Conservation (phyloP, 2,888 invertebrate species). For the Enchytraeus crypticus region DNA sequence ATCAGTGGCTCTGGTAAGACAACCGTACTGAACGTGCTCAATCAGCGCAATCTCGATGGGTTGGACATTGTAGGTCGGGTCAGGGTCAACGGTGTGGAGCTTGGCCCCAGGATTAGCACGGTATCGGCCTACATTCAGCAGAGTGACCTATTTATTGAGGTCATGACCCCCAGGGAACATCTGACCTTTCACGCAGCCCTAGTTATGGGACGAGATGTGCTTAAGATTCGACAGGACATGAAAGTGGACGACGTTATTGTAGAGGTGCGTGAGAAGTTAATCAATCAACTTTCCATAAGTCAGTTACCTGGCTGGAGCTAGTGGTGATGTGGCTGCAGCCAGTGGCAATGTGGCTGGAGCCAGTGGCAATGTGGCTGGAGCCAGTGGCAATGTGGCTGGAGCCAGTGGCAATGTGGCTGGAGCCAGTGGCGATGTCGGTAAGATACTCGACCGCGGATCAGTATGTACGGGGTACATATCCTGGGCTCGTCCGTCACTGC, state of each 20-base stretch:
- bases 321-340: too few relatives aligned
- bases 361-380: too few relatives aligned
- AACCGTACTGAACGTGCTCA: slow-evolving; percentile 78
- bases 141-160: slow-evolving; percentile 83
- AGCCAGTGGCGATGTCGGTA: too few relatives aligned
- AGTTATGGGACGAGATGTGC: slow-evolving; percentile 35
- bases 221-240: slow-evolving; percentile 29
- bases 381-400: too few relatives aligned
- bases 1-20: slow-evolving; percentile 80
- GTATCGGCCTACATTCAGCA: slow-evolving; percentile 80
- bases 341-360: too few relatives aligned
- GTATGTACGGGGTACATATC: too few relatives aligned
- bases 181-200: slow-evolving; percentile 66
- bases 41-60: slow-evolving; percentile 61
- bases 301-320: too few relatives aligned
- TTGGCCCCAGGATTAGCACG: slow-evolving; percentile 47
- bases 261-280: too few relatives aligned
- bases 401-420: too few relatives aligned
- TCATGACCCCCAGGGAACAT: slow-evolving; percentile 79
- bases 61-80: slow-evolving; percentile 40
- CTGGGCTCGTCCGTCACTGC: too few relatives aligned
- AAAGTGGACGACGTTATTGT: slow-evolving; percentile 42
- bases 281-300: too few relatives aligned
- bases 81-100: slow-evolving; percentile 59
- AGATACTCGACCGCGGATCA: too few relatives aligned